These are phyloP conservation scores for Drosophila tripunctata DNA, from an alignment of 2,888 invertebrate species.

Conservation along the genomic window DNA sequence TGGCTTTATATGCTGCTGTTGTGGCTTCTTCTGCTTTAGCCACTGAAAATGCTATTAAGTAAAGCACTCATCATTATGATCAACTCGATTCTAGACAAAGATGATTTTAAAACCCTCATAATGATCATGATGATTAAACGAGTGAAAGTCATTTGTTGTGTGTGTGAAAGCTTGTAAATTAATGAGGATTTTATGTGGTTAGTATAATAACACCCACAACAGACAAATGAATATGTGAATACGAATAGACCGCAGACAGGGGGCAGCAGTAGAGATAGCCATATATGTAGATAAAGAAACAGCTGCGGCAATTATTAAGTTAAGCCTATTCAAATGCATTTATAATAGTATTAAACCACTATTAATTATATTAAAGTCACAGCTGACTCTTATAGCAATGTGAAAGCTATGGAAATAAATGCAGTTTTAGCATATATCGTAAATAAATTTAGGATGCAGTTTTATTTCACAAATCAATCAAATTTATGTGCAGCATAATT, in stretches of 20 bases:
- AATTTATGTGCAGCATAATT: background rate
- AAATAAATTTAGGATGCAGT: too few relatives aligned
- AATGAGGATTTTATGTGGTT: constrained; percentile 69
- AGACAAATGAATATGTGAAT: constrained; percentile 31
- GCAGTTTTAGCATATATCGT: background rate
- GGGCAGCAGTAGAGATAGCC: too few relatives aligned
- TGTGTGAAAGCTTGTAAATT: constrained; percentile 63
- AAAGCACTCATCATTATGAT: constrained; percentile 13
- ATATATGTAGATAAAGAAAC: constrained; percentile 1
- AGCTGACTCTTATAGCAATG: background rate
- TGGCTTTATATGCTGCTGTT: background rate
- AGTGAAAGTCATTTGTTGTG: constrained; percentile 62
- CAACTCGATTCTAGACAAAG: constrained; percentile 50
- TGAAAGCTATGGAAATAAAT: constrained; percentile 2
- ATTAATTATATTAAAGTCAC: constrained; percentile 38
- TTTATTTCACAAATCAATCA: background rate
- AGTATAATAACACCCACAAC: constrained; percentile 48
- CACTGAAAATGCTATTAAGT: constrained; percentile 38
- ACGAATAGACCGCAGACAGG: constrained; percentile 5
- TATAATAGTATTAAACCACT: constrained; percentile 45
- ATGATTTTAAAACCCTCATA: constrained; percentile 29
- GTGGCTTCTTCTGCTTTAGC: constrained; percentile 20
- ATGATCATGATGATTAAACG: constrained; percentile 46
- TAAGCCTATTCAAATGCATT: constrained; percentile 52
- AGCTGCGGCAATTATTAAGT: constrained; percentile 23